Evolutionary conservation across 2,113 vertebrate genomes (phyloP).

Genomic region (Gnathonemus longibarbis): DNA sequence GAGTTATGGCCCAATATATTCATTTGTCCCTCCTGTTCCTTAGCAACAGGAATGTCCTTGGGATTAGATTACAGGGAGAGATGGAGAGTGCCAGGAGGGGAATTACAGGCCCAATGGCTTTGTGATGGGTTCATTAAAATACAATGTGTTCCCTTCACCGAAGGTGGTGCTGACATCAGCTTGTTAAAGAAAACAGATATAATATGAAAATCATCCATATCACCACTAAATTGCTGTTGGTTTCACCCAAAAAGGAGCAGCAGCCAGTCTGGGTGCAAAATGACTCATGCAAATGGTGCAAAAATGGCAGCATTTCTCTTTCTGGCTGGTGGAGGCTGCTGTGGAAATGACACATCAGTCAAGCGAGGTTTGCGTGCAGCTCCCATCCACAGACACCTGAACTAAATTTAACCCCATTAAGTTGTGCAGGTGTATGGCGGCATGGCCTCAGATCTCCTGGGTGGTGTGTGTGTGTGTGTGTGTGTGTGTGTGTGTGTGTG

Average conservation of each 20-base stretch:
- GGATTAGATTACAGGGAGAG: conserved; percentile 6
- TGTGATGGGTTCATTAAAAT: neutral
- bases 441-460: neutral
- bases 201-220: neutral
- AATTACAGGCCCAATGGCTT: neutral
- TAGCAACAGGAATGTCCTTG: neutral
- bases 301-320: neutral
- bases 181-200: neutral
- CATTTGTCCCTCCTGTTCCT: neutral
- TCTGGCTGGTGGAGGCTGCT: neutral
- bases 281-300: neutral
- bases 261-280: neutral
- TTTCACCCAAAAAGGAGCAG: neutral
- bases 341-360: neutral
- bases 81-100: neutral
- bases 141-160: neutral
- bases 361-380: neutral
- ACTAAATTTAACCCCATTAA: neutral
- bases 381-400: neutral
- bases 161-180: neutral
- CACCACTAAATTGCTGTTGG: neutral
- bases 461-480: neutral
- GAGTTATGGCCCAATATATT: conserved; percentile 11
- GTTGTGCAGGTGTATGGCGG: neutral
- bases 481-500: neutral